These are phyloP conservation scores for Podarcis lilfordi DNA, from an alignment of 2,797 vertebrate genomes.

Conservation along the genomic window DNA sequence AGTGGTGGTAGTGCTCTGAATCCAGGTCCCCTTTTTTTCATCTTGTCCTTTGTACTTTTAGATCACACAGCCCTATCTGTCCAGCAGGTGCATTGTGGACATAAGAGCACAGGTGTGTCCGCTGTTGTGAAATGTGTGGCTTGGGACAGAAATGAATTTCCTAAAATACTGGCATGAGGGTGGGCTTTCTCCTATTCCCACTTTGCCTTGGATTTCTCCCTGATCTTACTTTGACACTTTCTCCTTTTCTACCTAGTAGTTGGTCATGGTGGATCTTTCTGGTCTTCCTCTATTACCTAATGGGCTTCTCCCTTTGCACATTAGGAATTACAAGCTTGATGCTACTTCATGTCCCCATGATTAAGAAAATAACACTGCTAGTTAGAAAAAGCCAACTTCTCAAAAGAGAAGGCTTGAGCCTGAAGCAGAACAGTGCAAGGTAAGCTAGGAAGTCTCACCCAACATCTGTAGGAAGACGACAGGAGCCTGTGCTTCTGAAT, in stretches of 20 bases:
- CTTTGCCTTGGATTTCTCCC: background rate
- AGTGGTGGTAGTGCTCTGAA: too few relatives aligned
- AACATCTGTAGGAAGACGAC: slow-evolving; percentile 20
- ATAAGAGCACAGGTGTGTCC: background rate
- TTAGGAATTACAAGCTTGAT: slow-evolving; percentile 28
- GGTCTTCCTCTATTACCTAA: background rate
- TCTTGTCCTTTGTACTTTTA: too few relatives aligned
- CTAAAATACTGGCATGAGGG: background rate
- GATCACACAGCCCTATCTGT: background rate
- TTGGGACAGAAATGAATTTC: too few relatives aligned
- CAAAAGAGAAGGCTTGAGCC: slow-evolving; percentile 18
- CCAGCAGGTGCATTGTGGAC: background rate
- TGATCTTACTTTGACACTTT: background rate
- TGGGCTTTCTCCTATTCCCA: background rate
- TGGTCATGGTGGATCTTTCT: background rate
- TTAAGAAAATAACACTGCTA: slow-evolving; percentile 61
- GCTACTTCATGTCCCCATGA: background rate
- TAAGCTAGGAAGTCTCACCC: slow-evolving; percentile 48
- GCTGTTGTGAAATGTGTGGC: background rate
- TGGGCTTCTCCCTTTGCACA: background rate
- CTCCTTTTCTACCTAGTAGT: background rate
- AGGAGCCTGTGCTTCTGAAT: slow-evolving; percentile 55
- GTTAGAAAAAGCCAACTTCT: slow-evolving; percentile 55
- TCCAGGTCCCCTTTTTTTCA: background rate
- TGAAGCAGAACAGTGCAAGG: slow-evolving; percentile 21